Evolutionary conservation across 2,888 invertebrate genomes (phyloP), one percentile per base, ranked within the genome.

Genomic region (Physocephala rufipes): DNA sequence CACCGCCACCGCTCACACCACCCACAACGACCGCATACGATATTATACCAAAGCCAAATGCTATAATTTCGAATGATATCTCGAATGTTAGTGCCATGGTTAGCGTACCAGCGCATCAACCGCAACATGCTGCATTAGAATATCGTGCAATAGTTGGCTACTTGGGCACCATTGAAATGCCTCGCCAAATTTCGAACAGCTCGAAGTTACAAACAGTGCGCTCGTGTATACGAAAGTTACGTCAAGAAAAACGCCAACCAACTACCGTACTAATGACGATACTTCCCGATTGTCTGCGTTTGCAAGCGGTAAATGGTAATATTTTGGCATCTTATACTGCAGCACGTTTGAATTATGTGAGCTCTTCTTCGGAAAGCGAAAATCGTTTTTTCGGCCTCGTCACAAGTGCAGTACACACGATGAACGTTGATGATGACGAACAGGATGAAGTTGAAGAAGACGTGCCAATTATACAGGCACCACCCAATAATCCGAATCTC

Each of bases 121-220:
- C 49, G 24, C 55, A 30, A 9, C 68, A 68, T 59, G 75, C 86
- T 88, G 83, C 91, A 0, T 88, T 93, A 12, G 93, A 93, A 74
- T 93, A 93, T 80, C 91, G 93, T 77, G 94, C 94, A 0, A 91
- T 98, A 2, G 95, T 98, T 1, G 97, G 97, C 1, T 98, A 98
- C 85, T 88, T 98, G 63, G 97, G 97, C 26, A 97, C 97, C 1
- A 96, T 98, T 75, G 97, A 97, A 87, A 96, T 97, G 88, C 97
- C 97, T 0, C 92, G 93, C 83, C 92, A 94, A 76, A 88, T 94
- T 58, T 88, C 92, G 67, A 90, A 91, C 61, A 91, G 91, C 53
- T 91, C 93, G 16, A 91, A 95, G 70, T 86, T 93, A 76, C 90
- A 92, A 84, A 91, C 93, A 21, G 92, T 97, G 19, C 90, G 94